A percentile compares a stretch with the other conserved stretches of the same genome.
Conservation (phyloP, 2,888 invertebrate species). For the Zaprionus lineosus region DNA sequence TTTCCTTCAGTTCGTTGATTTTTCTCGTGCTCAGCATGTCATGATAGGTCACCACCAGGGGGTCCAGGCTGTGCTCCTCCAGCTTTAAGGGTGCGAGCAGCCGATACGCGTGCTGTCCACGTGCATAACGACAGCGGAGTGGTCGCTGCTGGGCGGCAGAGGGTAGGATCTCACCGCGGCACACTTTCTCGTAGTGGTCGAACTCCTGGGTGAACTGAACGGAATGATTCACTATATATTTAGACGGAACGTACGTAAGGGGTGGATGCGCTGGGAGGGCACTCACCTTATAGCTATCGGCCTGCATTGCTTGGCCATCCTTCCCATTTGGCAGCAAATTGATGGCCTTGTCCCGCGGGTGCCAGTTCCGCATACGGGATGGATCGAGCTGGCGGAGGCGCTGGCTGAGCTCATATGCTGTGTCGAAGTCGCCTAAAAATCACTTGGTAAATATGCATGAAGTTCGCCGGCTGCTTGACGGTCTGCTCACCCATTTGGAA, state of each 20-base stretch:
- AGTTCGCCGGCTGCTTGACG: slow-evolving; percentile 23
- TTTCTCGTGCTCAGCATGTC: slow-evolving; percentile 85
- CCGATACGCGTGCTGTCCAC: slow-evolving; percentile 52
- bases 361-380: slow-evolving; percentile 66
- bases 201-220: slow-evolving; percentile 72
- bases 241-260: no score
- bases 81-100: slow-evolving; percentile 82
- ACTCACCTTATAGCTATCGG: slow-evolving; percentile 57
- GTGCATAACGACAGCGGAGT: slow-evolving; percentile 69
- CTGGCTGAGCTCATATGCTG: slow-evolving; percentile 70
- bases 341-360: slow-evolving; percentile 55
- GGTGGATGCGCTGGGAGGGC: neutral
- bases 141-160: slow-evolving; percentile 60
- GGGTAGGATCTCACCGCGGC: slow-evolving; percentile 69
- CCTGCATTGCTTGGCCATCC: slow-evolving; percentile 26
- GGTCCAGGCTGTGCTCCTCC: slow-evolving; percentile 84
- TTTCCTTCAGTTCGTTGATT: slow-evolving; percentile 84
- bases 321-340: slow-evolving; percentile 12
- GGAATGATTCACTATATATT: no score
- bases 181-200: slow-evolving; percentile 83
- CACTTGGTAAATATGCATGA: slow-evolving; percentile 37
- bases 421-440: slow-evolving; percentile 68
- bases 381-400: slow-evolving; percentile 70
- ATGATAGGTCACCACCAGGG: slow-evolving; percentile 84
- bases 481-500: slow-evolving; percentile 70